Evolutionary conservation across 2,888 invertebrate species (phyloP), one percentile per base, ranked within the genome.

Genomic region (Macaria notata): DNA sequence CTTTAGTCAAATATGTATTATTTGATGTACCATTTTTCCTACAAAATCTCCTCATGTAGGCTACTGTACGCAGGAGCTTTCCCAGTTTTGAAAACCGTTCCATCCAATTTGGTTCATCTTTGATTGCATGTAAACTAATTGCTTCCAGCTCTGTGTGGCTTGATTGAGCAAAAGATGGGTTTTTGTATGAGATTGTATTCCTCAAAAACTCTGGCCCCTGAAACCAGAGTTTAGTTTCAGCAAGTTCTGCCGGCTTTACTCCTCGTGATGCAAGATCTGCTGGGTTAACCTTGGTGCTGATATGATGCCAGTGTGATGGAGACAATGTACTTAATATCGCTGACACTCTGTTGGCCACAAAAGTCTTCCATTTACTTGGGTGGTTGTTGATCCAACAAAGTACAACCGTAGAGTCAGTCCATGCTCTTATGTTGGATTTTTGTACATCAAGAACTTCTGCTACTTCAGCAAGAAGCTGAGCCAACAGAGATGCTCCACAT

Each of bases 351-450:
- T 67, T 62, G 4, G 49, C 61, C 9, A 67, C 55, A 42, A 65
- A 68, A 0, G 63, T 63, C 4, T 46, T 59, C 65, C 65, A 66
- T n/a, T 50, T 39, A 46, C 43, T 61, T 9, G 62, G 61, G n/a
- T 43, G 39, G 31, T 51, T 55, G n/a, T 41, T 46, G 3, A 68
- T 36, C 66, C 66, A 64, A 7, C 61, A 56, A 31, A 66, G 53
- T 8, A 66, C 49, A 9, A 49, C 49, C 7, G 9, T 9, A 54
- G 9, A 64, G 47, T 43, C 66, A n/a, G 64, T 62, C 61, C 64
- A 64, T 7, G 46, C 46, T 1, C 19, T 5, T 3, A 53, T 30
- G 6, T 42, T 6, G 3, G 41, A 2, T 8, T 46, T 39, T 3
- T 36, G 19, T 31, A 53, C 42, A 8, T 53, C 33, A n/a, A 53